Conservation (phyloP, 2,888 invertebrate genomes). For the Leptinotarsa peninsularis region DNA sequence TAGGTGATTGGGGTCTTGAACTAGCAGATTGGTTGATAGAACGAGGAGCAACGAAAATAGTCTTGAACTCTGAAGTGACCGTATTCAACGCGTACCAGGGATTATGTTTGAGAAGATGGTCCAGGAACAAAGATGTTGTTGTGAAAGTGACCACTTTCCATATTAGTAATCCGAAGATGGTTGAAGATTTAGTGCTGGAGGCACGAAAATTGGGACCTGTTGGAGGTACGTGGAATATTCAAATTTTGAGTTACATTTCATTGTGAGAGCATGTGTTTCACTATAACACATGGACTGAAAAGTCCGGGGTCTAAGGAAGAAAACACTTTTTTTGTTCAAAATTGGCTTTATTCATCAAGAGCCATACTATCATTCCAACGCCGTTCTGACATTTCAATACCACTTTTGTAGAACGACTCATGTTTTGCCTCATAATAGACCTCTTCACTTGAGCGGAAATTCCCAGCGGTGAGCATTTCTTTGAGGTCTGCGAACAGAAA, state of each 20-base stretch:
- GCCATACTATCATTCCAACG: no score
- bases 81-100: conserved; percentile 72
- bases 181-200: conserved; percentile 63
- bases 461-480: no score
- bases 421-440: no score
- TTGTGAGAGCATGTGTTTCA: no score
- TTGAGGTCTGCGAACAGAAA: no score
- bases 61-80: conserved; percentile 72
- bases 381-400: no score
- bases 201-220: conserved; percentile 68
- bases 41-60: conserved; percentile 71
- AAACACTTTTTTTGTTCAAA: no score
- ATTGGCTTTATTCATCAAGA: no score
- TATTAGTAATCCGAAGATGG: conserved; percentile 60
- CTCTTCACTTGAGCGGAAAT: no score
- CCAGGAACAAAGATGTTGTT: conserved; percentile 54
- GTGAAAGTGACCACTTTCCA: conserved; percentile 65
- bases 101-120: conserved; percentile 63
- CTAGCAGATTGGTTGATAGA: conserved; percentile 72
- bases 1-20: conserved; percentile 77
- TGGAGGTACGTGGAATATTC: conserved; percentile 68
- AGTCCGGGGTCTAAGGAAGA: no score
- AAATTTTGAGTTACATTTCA: conserved; percentile 38
- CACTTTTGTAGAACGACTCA: no score
- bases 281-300: no score